Base-by-base conservation (phyloP, 1,140 invertebrate genomes). In the Potamilus streckersoni region DNA sequence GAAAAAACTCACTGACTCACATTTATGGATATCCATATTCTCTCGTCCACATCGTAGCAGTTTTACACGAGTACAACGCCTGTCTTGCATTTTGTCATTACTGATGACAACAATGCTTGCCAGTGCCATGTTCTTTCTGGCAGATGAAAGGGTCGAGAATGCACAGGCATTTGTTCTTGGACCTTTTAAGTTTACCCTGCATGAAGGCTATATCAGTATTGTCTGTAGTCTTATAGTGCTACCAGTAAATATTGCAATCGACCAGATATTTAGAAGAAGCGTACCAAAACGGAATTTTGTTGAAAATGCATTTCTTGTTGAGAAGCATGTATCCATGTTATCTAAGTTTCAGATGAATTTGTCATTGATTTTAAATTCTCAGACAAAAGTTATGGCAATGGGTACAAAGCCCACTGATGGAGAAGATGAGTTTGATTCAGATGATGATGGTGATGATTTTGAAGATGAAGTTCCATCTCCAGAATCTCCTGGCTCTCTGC, bases 111-210 rank as follows among this genome's bases (percentile, higher is more conserved):
- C 87, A 20, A 89, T 89, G 88, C 80, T 88, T 49, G 81, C 85
- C 56, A 89, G 89, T 71, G 86, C 85, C 60, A 86, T 90, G 85
- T 90, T 90, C 67, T 89, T 87, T 77, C 81, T 85, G 56, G 74
- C 76, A 14, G 79, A 71, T 1, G 74, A 76, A n/a, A 74, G 74
- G 8, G 60, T 55, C 16, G 59, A 64, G 15, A 56, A 76, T n/a
- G 64, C 17, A 12, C 59, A 59, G 5, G 70, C 71, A 14, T 73
- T 76, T 58, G 79, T 69, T 38, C 55, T 87, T 1, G 85, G 85
- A 38, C 84, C 85, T 0, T 67, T 87, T 20, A 74, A 74, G 57
- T 80, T 87, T 57, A 84, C 84, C 13, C 71, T 84, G 12, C 78
- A 82, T 49, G 79, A 85, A 73, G 60, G 87, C 15, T 85, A 81